Evolutionary conservation across 2,797 vertebrate genomes (phyloP), one percentile per base, ranked within the genome.

Genomic region (Phoeniculus purpureus): DNA sequence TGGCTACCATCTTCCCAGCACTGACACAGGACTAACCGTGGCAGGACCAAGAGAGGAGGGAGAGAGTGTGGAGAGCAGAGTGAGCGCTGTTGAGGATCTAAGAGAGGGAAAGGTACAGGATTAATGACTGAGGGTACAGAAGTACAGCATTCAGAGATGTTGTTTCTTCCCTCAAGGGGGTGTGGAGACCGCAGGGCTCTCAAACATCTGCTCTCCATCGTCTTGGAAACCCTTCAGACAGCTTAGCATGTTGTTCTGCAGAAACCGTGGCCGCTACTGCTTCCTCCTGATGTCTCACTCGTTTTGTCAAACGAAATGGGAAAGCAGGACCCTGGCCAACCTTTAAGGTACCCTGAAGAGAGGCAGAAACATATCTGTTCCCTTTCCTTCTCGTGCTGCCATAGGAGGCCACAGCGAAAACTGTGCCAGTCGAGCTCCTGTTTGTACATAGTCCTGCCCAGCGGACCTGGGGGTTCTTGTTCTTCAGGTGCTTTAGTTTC

Each of bases 11-110:
- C n/a, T n/a, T n/a, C n/a, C n/a, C n/a, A n/a, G n/a, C n/a, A n/a
- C 43, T 1, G 0, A 22, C 50, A 8, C 31, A 74, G 82, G 61
- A 45, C 2, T 4, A 52, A 9, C 3, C 0, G 0, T 26, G 40
- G 14, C 40, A 64, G 62, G 68, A 55, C 34, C 4, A 3, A 37
- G 56, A 17, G 47, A 77, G 45, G n/a, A 62, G 27, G 20, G 52
- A 6, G 14, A 76, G 17, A 62, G 12, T 14, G 15, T 32, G 65
- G 34, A 37, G 2, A 16, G 48, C n/a, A 54, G 27, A 48, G 51
- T 20, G 74, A 21, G 29, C 3, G 2, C 59, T 61, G 21, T 1
- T 2, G 67, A 37, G 34, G 32, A 66, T 55, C 17, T 19, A n/a
- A n/a, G 43, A 58, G 54, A 34, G 32, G 27, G 73, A 74, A 50